phyloP scores from a whole-genome alignment of 2,888 invertebrate species.

The Cyclophora albipunctata region DNA sequence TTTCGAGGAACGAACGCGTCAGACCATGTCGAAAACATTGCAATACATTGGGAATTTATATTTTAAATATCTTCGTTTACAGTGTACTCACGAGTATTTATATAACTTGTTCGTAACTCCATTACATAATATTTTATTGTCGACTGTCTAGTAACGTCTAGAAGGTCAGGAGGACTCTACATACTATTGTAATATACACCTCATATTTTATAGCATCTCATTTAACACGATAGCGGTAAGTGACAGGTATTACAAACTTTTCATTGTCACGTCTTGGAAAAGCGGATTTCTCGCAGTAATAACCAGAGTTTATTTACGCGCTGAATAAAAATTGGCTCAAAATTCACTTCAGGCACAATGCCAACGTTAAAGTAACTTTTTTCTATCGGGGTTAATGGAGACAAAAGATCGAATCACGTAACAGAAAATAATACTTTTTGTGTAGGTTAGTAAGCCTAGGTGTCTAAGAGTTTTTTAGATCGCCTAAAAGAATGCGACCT shows the following conservation, averaged over 20 bases:
- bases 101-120: neutral
- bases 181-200: neutral
- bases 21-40: no score
- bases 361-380: conserved; percentile 41
- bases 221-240: conserved; percentile 8
- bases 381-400: conserved; percentile 41
- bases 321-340: conserved; percentile 34
- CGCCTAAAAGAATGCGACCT: no score
- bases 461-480: no score
- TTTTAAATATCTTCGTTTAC: no score
- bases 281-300: conserved; percentile 39
- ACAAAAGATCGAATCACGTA: conserved; percentile 15
- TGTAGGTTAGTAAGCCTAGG: no score
- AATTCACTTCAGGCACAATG: conserved; percentile 41
- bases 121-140: no score
- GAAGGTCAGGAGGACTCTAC: neutral
- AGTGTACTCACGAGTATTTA: conserved; percentile 10
- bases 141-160: neutral
- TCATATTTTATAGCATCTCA: neutral
- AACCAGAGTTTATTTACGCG: conserved; percentile 37
- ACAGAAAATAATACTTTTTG: conserved; percentile 9
- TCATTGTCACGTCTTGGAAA: conserved; percentile 36
- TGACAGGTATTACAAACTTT: conserved; percentile 14
- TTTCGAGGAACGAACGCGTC: no score
- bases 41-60: no score